Percentiles rank a stretch among this genome's conserved stretches.
phyloP scores from a whole-genome alignment of 2,888 invertebrate genomes.

The Pantelozetes paolii region DNA sequence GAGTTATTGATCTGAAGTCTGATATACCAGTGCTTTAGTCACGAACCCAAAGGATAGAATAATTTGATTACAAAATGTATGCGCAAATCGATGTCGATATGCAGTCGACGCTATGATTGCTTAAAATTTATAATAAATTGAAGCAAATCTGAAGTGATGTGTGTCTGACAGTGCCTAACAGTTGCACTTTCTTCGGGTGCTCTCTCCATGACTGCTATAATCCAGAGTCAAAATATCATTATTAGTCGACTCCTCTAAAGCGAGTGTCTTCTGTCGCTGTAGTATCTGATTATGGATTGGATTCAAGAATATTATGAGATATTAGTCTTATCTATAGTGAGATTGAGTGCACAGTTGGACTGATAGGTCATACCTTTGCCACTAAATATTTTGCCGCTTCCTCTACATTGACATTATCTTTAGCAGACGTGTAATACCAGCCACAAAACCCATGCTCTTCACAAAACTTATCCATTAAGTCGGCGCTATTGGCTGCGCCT shows the following conservation, averaged over 20 bases:
- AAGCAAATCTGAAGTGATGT: not conserved
- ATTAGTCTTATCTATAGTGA: not conserved
- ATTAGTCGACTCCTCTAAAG: constrained; percentile 33
- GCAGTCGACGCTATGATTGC: not conserved
- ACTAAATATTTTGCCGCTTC: constrained; percentile 88
- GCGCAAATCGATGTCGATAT: constrained; percentile 1
- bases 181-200: constrained; percentile 36
- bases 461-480: constrained; percentile 88
- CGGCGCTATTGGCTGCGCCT: constrained; percentile 71
- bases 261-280: constrained; percentile 38
- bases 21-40: not conserved
- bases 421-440: constrained; percentile 95
- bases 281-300: constrained; percentile 33
- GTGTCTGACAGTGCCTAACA: constrained; percentile 32
- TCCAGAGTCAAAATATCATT: constrained; percentile 39
- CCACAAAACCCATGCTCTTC: constrained; percentile 85
- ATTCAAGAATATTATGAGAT: not conserved
- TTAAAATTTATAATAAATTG: constrained; percentile 25
- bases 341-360: not conserved
- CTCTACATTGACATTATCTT: constrained; percentile 92
- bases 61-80: not conserved
- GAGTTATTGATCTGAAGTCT: constrained; percentile 12
- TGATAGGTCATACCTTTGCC: constrained; percentile 67
- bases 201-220: constrained; percentile 38
- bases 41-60: not conserved